Conservation (phyloP, 2,113 vertebrate species). For the Struthio camelus region DNA sequence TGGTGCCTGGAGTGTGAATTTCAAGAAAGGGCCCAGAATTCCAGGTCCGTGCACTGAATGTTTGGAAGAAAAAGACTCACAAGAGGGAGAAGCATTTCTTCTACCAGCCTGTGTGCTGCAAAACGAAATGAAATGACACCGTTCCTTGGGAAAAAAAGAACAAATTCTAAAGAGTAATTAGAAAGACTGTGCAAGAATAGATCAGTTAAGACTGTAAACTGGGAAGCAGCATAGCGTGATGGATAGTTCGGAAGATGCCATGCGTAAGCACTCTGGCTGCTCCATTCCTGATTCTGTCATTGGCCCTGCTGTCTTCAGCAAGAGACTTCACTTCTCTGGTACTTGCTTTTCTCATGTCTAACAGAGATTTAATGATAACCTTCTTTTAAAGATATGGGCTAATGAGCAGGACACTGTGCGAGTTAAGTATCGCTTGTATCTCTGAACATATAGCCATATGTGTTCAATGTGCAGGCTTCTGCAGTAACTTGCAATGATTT, state of each 20-base stretch:
- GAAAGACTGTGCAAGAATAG: background rate
- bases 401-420: background rate
- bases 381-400: background rate
- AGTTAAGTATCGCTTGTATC: background rate
- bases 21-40: background rate
- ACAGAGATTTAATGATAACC: background rate
- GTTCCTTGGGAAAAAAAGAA: background rate
- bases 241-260: background rate
- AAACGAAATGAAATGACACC: accelerated
- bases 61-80: background rate
- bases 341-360: background rate
- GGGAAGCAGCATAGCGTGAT: background rate
- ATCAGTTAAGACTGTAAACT: background rate
- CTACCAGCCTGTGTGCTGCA: accelerated
- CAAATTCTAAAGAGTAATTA: background rate
- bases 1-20: background rate
- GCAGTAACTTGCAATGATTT: background rate
- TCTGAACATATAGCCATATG: background rate
- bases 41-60: background rate
- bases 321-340: background rate
- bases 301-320: background rate
- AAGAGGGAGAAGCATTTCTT: background rate
- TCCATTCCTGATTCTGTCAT: background rate
- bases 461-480: background rate
- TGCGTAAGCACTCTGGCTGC: background rate